Evolutionary conservation across 2,797 vertebrate species (phyloP).

Genomic region (Amniataba percoides): DNA sequence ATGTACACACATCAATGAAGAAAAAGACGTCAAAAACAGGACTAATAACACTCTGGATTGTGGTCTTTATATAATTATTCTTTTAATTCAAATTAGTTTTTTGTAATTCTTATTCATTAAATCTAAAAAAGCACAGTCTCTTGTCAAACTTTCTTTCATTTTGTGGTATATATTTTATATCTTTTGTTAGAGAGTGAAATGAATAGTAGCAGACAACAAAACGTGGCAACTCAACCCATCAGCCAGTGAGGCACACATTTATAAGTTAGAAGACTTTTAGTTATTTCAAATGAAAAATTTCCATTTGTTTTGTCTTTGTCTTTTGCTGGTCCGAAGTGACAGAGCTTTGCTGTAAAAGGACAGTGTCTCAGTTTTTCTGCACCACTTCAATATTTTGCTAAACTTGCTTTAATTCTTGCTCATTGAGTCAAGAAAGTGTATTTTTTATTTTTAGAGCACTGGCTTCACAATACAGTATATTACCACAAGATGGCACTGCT

Average conservation of each 20-base stretch:
- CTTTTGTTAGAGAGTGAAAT: too few relatives aligned
- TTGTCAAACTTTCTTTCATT: background rate
- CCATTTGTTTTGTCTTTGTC: background rate
- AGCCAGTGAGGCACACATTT: background rate
- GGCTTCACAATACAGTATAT: background rate
- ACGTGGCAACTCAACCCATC: background rate
- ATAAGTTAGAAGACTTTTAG: background rate
- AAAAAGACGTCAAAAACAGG: background rate
- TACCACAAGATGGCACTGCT: constrained; percentile 24
- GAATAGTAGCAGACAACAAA: too few relatives aligned
- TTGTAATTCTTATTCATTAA: constrained; percentile 28
- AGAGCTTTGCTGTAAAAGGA: background rate
- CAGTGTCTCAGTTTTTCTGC: background rate
- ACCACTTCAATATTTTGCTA: background rate
- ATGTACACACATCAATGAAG: background rate
- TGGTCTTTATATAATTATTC: background rate
- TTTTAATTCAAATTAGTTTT: background rate
- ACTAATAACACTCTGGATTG: constrained; percentile 6
- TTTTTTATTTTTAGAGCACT: background rate
- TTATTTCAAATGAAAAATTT: background rate
- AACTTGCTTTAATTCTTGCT: background rate
- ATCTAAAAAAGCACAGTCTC: background rate
- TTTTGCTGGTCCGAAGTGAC: background rate
- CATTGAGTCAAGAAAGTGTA: background rate
- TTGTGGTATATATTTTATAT: background rate